Percentiles rank a stretch among this genome's conserved stretches.
These are phyloP conservation scores for Tympanuchus pallidicinctus DNA, from an alignment of 2,113 vertebrate species.

Conservation along the genomic window DNA sequence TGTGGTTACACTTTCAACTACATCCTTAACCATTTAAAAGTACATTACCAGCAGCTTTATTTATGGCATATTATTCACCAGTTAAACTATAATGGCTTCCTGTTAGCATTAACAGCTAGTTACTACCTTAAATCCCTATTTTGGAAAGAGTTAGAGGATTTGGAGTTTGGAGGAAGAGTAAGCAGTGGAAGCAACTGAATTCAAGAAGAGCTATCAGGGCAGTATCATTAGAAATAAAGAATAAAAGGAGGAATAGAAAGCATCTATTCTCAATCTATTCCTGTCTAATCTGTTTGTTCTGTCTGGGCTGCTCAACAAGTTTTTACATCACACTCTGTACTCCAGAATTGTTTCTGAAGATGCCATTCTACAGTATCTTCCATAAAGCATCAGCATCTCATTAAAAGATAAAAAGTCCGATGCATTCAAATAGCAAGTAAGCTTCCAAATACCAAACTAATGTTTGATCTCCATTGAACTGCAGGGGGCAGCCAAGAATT, in stretches of 20 bases:
- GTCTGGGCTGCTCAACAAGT: not conserved
- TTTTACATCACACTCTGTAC: conserved; percentile 5
- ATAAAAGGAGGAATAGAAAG: conserved; percentile 4
- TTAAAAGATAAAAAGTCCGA: conserved; percentile 61
- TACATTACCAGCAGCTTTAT: conserved; percentile 32
- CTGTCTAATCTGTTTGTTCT: conserved; percentile 41
- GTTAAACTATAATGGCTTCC: conserved; percentile 22
- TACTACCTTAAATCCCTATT: conserved; percentile 47
- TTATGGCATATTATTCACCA: not conserved
- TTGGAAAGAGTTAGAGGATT: not conserved
- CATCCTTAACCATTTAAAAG: conserved; percentile 16
- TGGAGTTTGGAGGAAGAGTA: not conserved
- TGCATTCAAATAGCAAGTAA: conserved; percentile 55
- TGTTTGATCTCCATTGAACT: conserved; percentile 53
- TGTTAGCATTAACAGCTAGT: not conserved
- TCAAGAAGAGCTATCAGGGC: conserved; percentile 8
- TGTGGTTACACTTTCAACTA: not conserved
- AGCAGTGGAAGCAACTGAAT: not conserved
- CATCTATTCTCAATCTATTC: not conserved
- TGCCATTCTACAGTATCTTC: conserved; percentile 12
- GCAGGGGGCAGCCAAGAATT: conserved; percentile 80
- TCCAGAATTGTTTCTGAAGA: conserved; percentile 59
- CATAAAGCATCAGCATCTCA: conserved; percentile 43
- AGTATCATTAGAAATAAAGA: conserved; percentile 32
- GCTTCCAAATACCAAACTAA: not conserved